A percentile compares a stretch with the other conserved stretches of the same genome.
Evolutionary conservation across 1,140 invertebrate species (phyloP).

Genomic region (Aphaenogaster ashmeadi): DNA sequence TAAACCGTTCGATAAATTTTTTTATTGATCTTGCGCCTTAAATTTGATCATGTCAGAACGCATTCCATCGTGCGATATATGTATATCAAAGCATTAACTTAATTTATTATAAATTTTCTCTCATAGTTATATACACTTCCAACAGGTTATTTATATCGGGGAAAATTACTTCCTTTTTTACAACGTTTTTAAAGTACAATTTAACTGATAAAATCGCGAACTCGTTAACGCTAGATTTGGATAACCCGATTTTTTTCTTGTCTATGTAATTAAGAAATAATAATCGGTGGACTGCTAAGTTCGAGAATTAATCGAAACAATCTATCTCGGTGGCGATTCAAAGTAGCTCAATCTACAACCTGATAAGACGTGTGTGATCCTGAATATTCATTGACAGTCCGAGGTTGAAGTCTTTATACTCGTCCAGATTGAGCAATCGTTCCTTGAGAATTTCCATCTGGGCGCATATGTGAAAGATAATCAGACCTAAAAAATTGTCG

Average conservation of each 20-base stretch:
- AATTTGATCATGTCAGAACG: not conserved
- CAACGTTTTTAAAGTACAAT: not conserved
- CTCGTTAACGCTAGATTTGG: not conserved
- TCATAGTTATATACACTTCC: not conserved
- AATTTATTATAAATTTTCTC: not conserved
- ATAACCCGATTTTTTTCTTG: not conserved
- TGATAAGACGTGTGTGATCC: slow-evolving; percentile 50
- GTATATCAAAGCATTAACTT: not conserved
- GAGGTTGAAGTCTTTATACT: not conserved
- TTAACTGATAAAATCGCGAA: not conserved
- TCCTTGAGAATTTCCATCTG: slow-evolving; percentile 35
- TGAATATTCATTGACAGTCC: not conserved
- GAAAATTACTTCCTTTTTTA: not conserved
- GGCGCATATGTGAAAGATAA: slow-evolving; percentile 44
- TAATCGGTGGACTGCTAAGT: not conserved
- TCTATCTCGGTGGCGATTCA: not conserved
- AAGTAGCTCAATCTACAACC: slow-evolving; percentile 23
- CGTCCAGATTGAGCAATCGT: not conserved
- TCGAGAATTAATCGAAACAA: not conserved
- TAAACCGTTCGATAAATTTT: not conserved
- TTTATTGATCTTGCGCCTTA: not conserved
- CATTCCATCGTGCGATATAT: not conserved
- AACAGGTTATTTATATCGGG: not conserved
- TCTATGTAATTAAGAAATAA: not conserved
- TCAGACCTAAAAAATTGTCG: slow-evolving; percentile 20